Evolutionary conservation across 2,113 vertebrate genomes (phyloP).

Genomic region (Rhinoderma darwinii): DNA sequence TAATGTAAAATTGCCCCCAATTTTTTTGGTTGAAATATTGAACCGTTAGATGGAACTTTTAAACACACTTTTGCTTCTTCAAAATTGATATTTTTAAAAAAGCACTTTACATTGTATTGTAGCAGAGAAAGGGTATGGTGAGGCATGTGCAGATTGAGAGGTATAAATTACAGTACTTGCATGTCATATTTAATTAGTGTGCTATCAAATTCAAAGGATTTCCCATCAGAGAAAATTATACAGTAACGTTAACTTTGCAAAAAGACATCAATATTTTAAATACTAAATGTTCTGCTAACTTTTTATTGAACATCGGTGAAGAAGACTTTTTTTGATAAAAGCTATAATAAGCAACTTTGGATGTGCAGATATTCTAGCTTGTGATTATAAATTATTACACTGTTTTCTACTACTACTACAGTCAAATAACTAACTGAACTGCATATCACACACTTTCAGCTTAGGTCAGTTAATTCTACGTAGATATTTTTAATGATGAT

Average conservation of each 20-base stretch:
- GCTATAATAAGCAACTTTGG: too few species aligned
- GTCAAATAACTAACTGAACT: too few species aligned
- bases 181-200: constrained; percentile 25
- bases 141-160: neutral
- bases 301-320: neutral
- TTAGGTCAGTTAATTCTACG: too few species aligned
- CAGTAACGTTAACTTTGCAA: neutral
- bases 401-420: too few species aligned
- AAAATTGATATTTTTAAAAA: neutral
- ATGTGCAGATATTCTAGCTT: too few species aligned
- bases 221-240: constrained; percentile 11
- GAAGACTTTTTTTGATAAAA: too few species aligned
- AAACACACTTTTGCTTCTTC: neutral
- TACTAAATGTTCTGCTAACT: constrained; percentile 2
- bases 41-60: neutral
- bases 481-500: too few species aligned
- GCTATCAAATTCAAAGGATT: neutral
- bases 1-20: too few species aligned
- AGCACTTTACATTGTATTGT: neutral
- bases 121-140: neutral
- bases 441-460: too few species aligned
- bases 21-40: too few species aligned
- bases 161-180: constrained; percentile 6
- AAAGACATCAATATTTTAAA: constrained; percentile 4
- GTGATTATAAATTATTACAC: too few species aligned